These are phyloP conservation scores for Glaucopsyche alexis DNA, from an alignment of 2,888 invertebrate species.

Conservation along the genomic window DNA sequence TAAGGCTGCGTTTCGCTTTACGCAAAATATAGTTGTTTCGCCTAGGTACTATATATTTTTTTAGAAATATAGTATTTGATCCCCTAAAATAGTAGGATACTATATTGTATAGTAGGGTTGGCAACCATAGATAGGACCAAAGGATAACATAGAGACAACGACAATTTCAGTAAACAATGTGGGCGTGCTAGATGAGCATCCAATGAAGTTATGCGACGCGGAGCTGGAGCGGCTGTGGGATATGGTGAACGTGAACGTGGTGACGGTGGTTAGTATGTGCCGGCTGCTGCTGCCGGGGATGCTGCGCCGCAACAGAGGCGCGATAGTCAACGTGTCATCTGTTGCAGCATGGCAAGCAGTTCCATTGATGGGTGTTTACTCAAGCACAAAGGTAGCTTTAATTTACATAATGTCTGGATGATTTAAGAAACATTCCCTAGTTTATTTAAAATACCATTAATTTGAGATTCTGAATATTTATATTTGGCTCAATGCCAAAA, in stretches of 20 bases:
- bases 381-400: conserved; percentile 11
- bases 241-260: conserved; percentile 90
- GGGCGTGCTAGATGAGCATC: neutral
- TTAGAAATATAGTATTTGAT: too few species aligned
- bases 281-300: conserved; percentile 87
- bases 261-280: conserved; percentile 90
- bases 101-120: too few species aligned
- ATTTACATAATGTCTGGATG: neutral
- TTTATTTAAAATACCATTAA: too few species aligned
- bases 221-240: conserved; percentile 77
- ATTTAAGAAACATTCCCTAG: too few species aligned
- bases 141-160: too few species aligned
- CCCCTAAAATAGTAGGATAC: too few species aligned
- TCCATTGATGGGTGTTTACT: conserved; percentile 17
- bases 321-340: conserved; percentile 84
- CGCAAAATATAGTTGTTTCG: too few species aligned
- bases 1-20: too few species aligned
- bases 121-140: too few species aligned
- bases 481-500: too few species aligned
- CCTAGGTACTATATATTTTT: too few species aligned
- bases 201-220: conserved; percentile 2
- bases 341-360: neutral
- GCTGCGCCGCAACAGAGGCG: conserved; percentile 86
- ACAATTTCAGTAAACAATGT: neutral
- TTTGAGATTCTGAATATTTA: too few species aligned